Percentiles rank a stretch among this genome's conserved stretches.
Evolutionary conservation across 2,113 vertebrate species (phyloP).

Genomic region (Casuarius casuarius): DNA sequence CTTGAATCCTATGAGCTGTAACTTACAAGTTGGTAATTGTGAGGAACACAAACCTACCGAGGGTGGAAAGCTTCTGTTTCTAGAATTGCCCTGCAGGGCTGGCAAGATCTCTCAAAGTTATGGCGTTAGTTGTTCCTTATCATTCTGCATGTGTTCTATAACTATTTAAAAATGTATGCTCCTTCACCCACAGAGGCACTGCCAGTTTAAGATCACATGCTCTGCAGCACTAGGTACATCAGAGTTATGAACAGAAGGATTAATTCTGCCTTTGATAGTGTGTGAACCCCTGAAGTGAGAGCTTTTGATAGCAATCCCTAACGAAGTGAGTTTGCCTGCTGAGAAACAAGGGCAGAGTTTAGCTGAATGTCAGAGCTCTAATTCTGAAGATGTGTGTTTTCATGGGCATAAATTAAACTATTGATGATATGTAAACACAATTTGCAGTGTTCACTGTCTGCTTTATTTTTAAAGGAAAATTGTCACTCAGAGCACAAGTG

Average conservation of each 20-base stretch:
- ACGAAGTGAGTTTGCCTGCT: background rate
- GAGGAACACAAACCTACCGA: background rate
- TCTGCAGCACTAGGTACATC: background rate
- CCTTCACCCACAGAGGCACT: background rate
- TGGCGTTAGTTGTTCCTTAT: background rate
- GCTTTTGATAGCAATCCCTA: background rate
- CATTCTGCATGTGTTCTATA: background rate
- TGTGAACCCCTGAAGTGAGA: background rate
- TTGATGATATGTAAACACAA: background rate
- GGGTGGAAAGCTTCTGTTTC: background rate
- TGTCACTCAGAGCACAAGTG: background rate
- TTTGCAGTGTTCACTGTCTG: background rate
- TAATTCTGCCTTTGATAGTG: background rate
- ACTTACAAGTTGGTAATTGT: background rate
- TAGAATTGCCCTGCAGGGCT: background rate
- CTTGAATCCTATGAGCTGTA: background rate
- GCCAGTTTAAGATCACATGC: background rate
- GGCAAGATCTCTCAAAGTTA: background rate
- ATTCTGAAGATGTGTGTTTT: background rate
- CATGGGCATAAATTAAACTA: background rate
- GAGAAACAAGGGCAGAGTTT: background rate
- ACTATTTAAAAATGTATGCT: background rate
- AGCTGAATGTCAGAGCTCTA: background rate
- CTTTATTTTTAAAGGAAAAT: background rate
- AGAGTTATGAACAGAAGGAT: background rate